Evolutionary conservation across 2,888 invertebrate species (phyloP).

Genomic region (Galerucella calmariensis): DNA sequence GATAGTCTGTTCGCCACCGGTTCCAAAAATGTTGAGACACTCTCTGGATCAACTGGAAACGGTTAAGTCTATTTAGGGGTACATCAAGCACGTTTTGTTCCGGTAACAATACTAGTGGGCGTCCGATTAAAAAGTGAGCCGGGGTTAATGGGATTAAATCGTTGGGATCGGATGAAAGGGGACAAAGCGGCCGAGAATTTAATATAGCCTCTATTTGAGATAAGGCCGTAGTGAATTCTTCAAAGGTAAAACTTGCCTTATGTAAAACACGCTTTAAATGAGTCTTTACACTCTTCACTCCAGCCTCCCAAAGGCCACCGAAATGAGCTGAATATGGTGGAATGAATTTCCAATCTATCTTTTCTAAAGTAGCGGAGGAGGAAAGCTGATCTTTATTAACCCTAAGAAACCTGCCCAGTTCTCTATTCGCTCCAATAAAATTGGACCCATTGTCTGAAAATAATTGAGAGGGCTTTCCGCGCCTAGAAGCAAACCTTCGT

Average conservation of each 20-base stretch:
- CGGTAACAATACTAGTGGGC: slow-evolving; percentile 6
- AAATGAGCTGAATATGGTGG: slow-evolving; percentile 40
- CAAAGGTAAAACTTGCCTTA: slow-evolving; percentile 41
- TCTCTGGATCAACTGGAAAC: slow-evolving; percentile 35
- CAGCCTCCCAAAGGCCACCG: slow-evolving; percentile 40
- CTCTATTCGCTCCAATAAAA: slow-evolving; percentile 22
- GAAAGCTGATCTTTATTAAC: neutral
- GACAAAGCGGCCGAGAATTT: slow-evolving; percentile 51
- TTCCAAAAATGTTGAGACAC: slow-evolving; percentile 40
- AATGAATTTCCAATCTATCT: slow-evolving; percentile 34
- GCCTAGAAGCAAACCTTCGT: slow-evolving; percentile 42
- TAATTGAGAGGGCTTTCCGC: slow-evolving; percentile 9
- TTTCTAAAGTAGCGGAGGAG: neutral
- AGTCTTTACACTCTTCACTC: slow-evolving; percentile 30
- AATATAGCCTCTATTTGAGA: slow-evolving; percentile 37
- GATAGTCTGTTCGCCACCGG: slow-evolving; percentile 47
- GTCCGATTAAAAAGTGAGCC: slow-evolving; percentile 37
- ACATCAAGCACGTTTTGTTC: slow-evolving; percentile 11
- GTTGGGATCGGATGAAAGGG: slow-evolving; percentile 37
- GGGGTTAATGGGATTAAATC: slow-evolving; percentile 40
- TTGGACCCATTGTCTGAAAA: slow-evolving; percentile 22
- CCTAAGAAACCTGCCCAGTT: slow-evolving; percentile 13
- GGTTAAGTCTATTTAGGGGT: slow-evolving; percentile 13
- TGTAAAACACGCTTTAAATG: slow-evolving; percentile 42
- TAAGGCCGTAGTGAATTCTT: slow-evolving; percentile 48